These are phyloP conservation scores for Hippasteria phrygiana DNA, from an alignment of 53 echinoderm and acorn worm species.

Conservation along the genomic window DNA sequence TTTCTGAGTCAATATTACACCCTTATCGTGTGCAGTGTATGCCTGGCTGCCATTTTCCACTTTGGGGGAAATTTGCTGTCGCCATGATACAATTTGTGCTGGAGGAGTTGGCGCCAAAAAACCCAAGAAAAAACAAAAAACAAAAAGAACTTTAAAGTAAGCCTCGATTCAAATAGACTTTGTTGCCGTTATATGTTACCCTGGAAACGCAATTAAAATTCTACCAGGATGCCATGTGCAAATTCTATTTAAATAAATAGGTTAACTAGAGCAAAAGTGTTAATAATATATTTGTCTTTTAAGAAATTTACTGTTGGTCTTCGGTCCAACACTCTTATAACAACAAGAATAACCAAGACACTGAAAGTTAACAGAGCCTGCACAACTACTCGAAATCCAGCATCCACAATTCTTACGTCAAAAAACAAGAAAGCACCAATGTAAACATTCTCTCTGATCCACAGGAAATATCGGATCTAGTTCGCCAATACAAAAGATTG, in stretches of 20 bases:
- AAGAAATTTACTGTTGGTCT: no score
- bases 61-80: background rate
- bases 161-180: background rate
- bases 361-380: no score
- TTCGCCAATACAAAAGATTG: background rate
- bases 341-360: no score
- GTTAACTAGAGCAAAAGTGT: no score
- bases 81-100: background rate
- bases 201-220: no score
- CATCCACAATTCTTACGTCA: no score
- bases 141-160: background rate
- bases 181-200: background rate
- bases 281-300: no score
- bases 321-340: no score
- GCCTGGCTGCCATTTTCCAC: background rate
- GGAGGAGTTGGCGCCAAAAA: conserved; percentile 7
- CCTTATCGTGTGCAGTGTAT: no score
- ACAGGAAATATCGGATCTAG: background rate
- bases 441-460: background rate
- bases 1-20: conserved; percentile 23
- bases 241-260: no score
- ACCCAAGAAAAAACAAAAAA: background rate
- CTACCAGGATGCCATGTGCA: no score
- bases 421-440: background rate
- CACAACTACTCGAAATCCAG: no score